Evolutionary conservation across 2,113 vertebrate genomes (phyloP), one percentile per base, ranked within the genome.

Genomic region (Hyla sarda): DNA sequence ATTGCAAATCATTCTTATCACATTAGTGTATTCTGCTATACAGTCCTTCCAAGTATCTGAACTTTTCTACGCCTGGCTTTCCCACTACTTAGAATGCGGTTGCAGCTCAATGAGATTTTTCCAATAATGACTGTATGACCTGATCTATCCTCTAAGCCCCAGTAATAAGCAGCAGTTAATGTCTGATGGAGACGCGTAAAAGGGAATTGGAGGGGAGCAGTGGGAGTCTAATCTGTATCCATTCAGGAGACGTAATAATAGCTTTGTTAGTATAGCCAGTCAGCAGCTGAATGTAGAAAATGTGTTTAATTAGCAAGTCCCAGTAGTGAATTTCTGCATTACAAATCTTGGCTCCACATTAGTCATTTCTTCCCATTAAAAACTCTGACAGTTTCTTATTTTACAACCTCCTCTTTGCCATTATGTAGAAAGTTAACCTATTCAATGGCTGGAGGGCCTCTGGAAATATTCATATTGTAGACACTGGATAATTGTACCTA

Each of bases 401-500:
- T 84, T 86, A 75, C 77, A 62, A 60, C 50, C 69, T 56, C 69
- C 69, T 50, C 56, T 37, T 62, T 84, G 62, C 37, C 41, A 77
- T 87, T 80, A 79, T 56, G 10, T 71, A 54, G 58, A 45, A 85
- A 85, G 79, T 86, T 80, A 86, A 86, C 84, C 58, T 69, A 50
- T 79, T 72, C 52, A 65, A 5, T 79, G 74, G 25, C 25, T 56
- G 37, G 52, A 74, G 50, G 54, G 34, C 14, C 56, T 60, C 50
- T 47, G 45, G 16, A 78, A 77, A 16, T 78, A n/a, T 78, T 58
- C 21, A 25, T 25, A 45, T 80, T 58, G n/a, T 28, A 58, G 32
- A 56, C 41, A 17, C 45, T 37, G 25, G 16, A 69, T 56, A 23
- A 73, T 34, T 37, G 19, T 93, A 99, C 98, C 98, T 6, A 99